Evolutionary conservation across 1,140 invertebrate species (phyloP), one percentile per base, ranked within the genome.

Genomic region (Gonatopus flavifemur): DNA sequence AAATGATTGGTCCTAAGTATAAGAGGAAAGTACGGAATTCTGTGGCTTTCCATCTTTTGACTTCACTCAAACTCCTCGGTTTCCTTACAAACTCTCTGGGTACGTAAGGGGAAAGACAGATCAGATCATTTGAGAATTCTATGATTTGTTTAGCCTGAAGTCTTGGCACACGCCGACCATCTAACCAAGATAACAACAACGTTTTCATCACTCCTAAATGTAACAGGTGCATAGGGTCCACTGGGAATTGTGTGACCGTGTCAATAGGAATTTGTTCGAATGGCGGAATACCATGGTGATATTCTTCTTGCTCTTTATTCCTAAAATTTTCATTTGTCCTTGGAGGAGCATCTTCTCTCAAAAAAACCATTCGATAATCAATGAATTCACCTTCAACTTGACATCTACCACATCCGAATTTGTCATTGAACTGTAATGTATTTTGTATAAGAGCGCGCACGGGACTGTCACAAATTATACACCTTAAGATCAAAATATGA

Each of bases 11-110:
- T 8, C 61, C 55, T 9, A 52, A 24, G 47, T 69, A 69, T 33
- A 66, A 33, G 5, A 66, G 24, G 43, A 68, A 66, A 15, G 52
- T 36, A 4, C 59, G 36, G 22, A 63, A 63, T 56, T 71, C 69
- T 20, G 66, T 60, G 7, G 62, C 66, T 55, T 70, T 69, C 59
- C 60, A 71, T 25, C 40, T 25, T 15, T 47, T 30, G 25, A 57
- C 12, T 22, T 51, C 43, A 19, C 51, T 42, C 30, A 71, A 46
- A 19, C 18, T 13, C 39, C 52, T 31, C 10, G 66, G 64, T 53
- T 50, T 62, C 49, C 67, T 55, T 43, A 28, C 35, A 57, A 68
- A 68, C 40, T 70, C 63, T 19, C 10, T 21, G 15, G 57, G 56
- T 40, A 64, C 52, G 38, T 38, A 24, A 21, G 10, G 3, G 16